Percentiles rank a stretch among this genome's conserved stretches.
phyloP scores from a whole-genome alignment of 1,140 invertebrate genomes.

The Akabosia matsudoensis region DNA sequence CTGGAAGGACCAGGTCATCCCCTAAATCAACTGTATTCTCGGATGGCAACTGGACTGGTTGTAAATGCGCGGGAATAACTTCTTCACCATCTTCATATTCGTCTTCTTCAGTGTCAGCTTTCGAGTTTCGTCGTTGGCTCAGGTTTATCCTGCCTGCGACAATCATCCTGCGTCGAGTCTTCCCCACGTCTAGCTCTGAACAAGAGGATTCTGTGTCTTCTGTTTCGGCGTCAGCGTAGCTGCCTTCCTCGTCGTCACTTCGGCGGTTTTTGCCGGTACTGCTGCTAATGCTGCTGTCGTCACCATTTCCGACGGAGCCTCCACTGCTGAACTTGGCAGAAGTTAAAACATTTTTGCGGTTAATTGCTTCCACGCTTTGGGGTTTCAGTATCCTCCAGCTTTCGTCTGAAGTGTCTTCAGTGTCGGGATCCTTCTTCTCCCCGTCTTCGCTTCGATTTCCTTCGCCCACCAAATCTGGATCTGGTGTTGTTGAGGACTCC shows the following conservation, averaged over 20 bases:
- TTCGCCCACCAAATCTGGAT: constrained; percentile 42
- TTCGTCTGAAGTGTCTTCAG: constrained; percentile 51
- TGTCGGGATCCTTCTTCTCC: constrained; percentile 57
- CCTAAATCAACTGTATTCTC: constrained; percentile 37
- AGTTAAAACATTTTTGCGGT: constrained; percentile 80
- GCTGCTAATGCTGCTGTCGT: constrained; percentile 60
- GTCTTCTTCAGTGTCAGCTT: constrained; percentile 49
- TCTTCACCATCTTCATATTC: constrained; percentile 40
- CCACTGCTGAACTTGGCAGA: constrained; percentile 78
- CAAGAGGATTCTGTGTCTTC: constrained; percentile 45
- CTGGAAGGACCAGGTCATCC: constrained; percentile 32
- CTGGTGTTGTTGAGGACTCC: constrained; percentile 55
- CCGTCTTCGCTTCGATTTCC: constrained; percentile 20
- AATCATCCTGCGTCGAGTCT: constrained; percentile 36
- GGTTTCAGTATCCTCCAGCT: constrained; percentile 65
- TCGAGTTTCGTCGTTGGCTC: constrained; percentile 31
- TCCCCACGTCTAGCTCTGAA: constrained; percentile 43
- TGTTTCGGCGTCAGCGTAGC: constrained; percentile 45
- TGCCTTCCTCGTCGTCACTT: constrained; percentile 46
- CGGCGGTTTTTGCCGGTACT: constrained; percentile 52
- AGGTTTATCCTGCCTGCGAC: constrained; percentile 8
- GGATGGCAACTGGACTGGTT: constrained; percentile 31
- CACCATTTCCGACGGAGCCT: constrained; percentile 65
- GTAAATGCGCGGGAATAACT: background rate
- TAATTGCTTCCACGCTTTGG: constrained; percentile 73